Conservation (phyloP, 2,888 invertebrate genomes). For the Drosophila phalerata region DNA sequence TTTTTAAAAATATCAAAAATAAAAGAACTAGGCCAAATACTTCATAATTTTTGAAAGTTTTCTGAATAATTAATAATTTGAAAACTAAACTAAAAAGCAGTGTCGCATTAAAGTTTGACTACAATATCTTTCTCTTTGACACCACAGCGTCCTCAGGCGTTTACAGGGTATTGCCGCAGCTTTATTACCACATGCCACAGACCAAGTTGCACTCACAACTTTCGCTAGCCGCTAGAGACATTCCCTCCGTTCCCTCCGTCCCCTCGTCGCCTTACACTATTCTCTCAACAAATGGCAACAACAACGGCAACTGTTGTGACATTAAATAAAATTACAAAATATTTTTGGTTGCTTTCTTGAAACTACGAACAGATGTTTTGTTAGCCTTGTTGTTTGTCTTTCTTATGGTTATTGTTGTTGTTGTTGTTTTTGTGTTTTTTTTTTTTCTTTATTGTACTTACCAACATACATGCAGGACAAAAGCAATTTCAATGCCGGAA, state of each 20-base stretch:
- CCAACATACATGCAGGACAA: constrained; percentile 92
- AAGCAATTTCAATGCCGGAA: constrained; percentile 91
- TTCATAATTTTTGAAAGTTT: no score
- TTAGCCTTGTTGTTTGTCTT: constrained; percentile 20
- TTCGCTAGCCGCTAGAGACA: constrained; percentile 7
- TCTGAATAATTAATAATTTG: no score
- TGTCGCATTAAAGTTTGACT: background rate
- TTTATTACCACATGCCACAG: background rate
- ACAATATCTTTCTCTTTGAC: background rate
- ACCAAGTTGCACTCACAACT: constrained; percentile 3
- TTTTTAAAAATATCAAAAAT: background rate
- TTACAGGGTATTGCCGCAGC: constrained; percentile 5
- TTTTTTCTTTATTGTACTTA: constrained; percentile 80
- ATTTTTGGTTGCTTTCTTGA: constrained; percentile 38
- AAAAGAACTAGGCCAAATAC: no score
- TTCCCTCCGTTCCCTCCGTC: background rate
- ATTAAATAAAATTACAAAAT: constrained; percentile 71
- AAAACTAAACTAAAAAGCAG: no score
- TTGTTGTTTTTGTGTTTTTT: background rate
- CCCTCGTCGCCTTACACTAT: background rate
- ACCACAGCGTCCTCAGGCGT: background rate
- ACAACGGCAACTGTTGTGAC: constrained; percentile 28
- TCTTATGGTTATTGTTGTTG: constrained; percentile 33
- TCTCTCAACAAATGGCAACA: background rate
- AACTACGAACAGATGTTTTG: constrained; percentile 34